phyloP scores from a whole-genome alignment of 2,113 vertebrate genomes.

The Myotis davidii region DNA sequence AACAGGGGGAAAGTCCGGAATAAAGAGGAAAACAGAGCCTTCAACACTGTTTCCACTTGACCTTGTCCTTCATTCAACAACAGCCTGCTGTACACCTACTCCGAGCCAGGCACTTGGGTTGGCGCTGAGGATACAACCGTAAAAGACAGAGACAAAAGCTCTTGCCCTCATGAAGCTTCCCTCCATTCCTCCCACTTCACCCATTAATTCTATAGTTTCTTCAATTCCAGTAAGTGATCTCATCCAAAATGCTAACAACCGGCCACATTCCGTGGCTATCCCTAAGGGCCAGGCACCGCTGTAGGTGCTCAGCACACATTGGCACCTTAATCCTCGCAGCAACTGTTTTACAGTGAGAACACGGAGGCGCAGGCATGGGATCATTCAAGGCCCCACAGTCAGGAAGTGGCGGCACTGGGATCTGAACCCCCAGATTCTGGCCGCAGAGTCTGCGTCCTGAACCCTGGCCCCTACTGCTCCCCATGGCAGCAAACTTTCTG shows the following conservation, averaged over 20 bases:
- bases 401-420: neutral
- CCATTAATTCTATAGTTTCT: neutral
- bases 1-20: neutral
- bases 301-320: neutral
- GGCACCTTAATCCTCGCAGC: neutral
- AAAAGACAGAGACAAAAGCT: neutral
- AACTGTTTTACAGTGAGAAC: neutral
- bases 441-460: neutral
- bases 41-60: neutral
- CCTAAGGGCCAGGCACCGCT: no score
- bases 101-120: neutral
- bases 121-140: rapidly evolving
- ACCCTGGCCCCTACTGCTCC: neutral
- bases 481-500: neutral
- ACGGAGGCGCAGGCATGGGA: neutral
- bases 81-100: neutral
- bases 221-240: neutral
- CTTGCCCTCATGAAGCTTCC: neutral
- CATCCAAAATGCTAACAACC: neutral
- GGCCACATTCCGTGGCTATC: neutral
- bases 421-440: neutral
- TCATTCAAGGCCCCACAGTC: neutral
- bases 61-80: neutral
- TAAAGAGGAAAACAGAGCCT: neutral
- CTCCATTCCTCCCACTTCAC: neutral